A percentile compares a stretch with the other conserved stretches of the same genome.
These are phyloP conservation scores for Belgica antarctica DNA, from an alignment of 2,888 invertebrate genomes.

Conservation along the genomic window DNA sequence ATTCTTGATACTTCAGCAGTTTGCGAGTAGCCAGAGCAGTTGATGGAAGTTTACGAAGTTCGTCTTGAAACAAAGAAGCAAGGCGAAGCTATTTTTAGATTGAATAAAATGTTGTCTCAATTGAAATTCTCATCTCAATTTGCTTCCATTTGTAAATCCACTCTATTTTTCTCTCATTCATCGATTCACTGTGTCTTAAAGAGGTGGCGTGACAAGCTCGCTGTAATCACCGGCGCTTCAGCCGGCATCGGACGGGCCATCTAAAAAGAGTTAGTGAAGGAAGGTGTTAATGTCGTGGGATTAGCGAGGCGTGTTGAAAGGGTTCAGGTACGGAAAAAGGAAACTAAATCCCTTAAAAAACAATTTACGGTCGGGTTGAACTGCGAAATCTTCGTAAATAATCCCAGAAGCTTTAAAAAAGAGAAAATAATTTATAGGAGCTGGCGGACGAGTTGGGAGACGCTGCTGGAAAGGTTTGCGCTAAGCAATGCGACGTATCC, in stretches of 20 bases:
- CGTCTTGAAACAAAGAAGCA: too few species aligned
- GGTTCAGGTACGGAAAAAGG: conserved; percentile 14
- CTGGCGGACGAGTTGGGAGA: neutral
- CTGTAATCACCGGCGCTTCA: conserved; percentile 64
- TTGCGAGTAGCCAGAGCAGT: too few species aligned
- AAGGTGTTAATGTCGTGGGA: conserved; percentile 39
- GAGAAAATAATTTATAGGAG: neutral
- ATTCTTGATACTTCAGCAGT: neutral
- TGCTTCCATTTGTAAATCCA: too few species aligned
- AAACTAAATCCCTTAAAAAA: too few species aligned
- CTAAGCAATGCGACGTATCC: conserved; percentile 56
- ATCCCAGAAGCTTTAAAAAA: too few species aligned
- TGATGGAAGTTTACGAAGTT: too few species aligned
- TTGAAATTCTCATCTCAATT: too few species aligned
- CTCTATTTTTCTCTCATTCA: too few species aligned
- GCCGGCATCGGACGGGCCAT: conserved; percentile 60
- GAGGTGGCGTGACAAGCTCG: conserved; percentile 62
- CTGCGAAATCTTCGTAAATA: neutral
- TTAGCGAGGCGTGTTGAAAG: conserved; percentile 37
- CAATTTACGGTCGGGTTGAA: conserved; percentile 14
- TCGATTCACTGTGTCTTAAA: too few species aligned
- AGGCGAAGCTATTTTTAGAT: too few species aligned
- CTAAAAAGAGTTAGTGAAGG: conserved; percentile 26
- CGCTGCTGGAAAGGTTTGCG: neutral
- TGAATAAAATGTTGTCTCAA: too few species aligned